Conservation (phyloP, 92 coral and sea anemone genomes). For the Phenganax stokvisi region DNA sequence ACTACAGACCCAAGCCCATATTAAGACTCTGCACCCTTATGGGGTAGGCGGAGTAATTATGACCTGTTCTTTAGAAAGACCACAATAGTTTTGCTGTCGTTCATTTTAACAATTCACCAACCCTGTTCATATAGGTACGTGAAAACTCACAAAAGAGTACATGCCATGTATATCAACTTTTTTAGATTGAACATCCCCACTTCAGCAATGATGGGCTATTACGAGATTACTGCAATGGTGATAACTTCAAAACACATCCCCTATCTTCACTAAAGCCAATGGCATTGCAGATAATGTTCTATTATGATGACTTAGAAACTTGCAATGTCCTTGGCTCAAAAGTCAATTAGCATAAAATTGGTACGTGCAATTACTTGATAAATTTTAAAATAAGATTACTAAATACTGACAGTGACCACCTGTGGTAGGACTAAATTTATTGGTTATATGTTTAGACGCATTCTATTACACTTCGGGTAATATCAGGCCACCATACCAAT, state of each 20-base stretch:
- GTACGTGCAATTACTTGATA: neutral
- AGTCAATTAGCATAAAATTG: neutral
- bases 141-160: too few relatives aligned
- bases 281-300: neutral
- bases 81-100: too few relatives aligned
- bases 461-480: slow-evolving; percentile 1
- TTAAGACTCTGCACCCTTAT: too few relatives aligned
- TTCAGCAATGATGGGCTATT: neutral
- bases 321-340: neutral
- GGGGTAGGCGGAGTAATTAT: too few relatives aligned
- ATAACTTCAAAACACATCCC: neutral
- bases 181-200: neutral
- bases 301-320: slow-evolving; percentile 1
- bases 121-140: too few relatives aligned
- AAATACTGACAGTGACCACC: too few relatives aligned
- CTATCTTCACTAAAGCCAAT: neutral
- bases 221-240: slow-evolving; percentile 6
- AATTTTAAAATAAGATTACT: neutral
- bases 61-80: too few relatives aligned
- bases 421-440: too few relatives aligned
- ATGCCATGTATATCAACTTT: too few relatives aligned
- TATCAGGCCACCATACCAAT: neutral
- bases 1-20: too few relatives aligned
- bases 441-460: neutral
- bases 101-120: too few relatives aligned